These are phyloP conservation scores for Andricus quercusramuli DNA, from an alignment of 2,888 invertebrate genomes.

Conservation along the genomic window DNA sequence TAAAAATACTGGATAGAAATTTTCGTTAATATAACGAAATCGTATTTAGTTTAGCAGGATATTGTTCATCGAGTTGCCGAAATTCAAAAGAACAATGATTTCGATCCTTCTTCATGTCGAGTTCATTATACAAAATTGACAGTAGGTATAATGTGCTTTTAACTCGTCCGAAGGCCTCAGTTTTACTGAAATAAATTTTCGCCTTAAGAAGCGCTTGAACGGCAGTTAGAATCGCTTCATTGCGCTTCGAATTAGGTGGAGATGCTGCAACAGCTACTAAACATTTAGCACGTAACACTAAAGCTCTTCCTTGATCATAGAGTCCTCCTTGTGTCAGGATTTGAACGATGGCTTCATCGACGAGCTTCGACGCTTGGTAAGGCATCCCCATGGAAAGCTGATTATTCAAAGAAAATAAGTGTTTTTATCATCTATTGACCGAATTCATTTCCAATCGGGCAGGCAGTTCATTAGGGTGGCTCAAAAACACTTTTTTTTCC, in stretches of 20 bases:
- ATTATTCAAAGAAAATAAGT: constrained; percentile 17
- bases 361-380: constrained; percentile 86
- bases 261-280: constrained; percentile 84
- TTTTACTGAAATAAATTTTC: constrained; percentile 85
- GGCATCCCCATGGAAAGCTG: constrained; percentile 88
- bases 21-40: constrained; percentile 67
- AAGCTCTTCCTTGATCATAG: constrained; percentile 89
- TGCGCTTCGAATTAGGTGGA: constrained; percentile 78
- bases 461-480: too few species aligned
- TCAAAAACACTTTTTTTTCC: too few species aligned
- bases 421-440: not conserved
- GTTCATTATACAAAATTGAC: constrained; percentile 84
- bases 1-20: not conserved
- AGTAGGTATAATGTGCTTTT: constrained; percentile 87
- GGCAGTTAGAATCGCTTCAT: constrained; percentile 80
- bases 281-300: constrained; percentile 89
- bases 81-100: constrained; percentile 92
- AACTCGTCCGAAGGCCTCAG: constrained; percentile 88
- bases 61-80: constrained; percentile 87
- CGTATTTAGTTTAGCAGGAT: constrained; percentile 82
- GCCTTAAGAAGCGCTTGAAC: constrained; percentile 84
- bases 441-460: too few species aligned
- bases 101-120: constrained; percentile 85
- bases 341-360: constrained; percentile 85
- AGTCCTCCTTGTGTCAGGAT: constrained; percentile 90